Base-by-base conservation (phyloP, 2,888 invertebrate species). In the Cephus pygmeus region DNA sequence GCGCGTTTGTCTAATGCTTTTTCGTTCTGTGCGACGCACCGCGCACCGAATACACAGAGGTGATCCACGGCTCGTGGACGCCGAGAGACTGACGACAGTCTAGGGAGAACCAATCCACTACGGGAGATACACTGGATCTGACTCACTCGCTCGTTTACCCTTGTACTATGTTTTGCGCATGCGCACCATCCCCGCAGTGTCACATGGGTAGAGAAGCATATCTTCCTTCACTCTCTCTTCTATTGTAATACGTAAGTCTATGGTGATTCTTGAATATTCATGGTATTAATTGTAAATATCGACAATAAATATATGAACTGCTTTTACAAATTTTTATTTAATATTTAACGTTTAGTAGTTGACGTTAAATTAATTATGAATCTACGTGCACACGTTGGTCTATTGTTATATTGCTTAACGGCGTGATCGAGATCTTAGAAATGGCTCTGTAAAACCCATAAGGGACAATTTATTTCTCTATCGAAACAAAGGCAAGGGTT, bases 51-150 rank as follows among this genome's bases (percentile, higher is more conserved):
- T 75, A 74, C 68, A 68, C 76, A 69, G 69, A 40, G 23, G 23
- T 56, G 56, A 56, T 56, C 23, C 80, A 83, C 83, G 83, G 83
- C 81, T 81, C 82, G 81, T 79, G 81, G 82, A 84, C 81, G 82
- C 83, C 82, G 84, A 83, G 81, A 81, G 82, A 84, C 84, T 84
- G 82, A 82, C 79, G 77, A 35, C 69, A 76, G 76, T 74, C 79
- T 78, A 76, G 77, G 80, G 77, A 77, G 79, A 79, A 79, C 77
- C 79, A 82, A 82, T 83, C 82, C 80, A 81, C 83, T 83, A 82
- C 82, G 83, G 82, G 79, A 82, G 81, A 83, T 81, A 81, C 80
- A 78, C 81, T 75, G 75, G 81, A 79, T 71, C 71, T 71, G 71
- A 71, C 71, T 71, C 71, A 71, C 71, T 56, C 56, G 56, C 56